Conservation (phyloP, 2,888 invertebrate genomes). For the Aquatica leii region DNA sequence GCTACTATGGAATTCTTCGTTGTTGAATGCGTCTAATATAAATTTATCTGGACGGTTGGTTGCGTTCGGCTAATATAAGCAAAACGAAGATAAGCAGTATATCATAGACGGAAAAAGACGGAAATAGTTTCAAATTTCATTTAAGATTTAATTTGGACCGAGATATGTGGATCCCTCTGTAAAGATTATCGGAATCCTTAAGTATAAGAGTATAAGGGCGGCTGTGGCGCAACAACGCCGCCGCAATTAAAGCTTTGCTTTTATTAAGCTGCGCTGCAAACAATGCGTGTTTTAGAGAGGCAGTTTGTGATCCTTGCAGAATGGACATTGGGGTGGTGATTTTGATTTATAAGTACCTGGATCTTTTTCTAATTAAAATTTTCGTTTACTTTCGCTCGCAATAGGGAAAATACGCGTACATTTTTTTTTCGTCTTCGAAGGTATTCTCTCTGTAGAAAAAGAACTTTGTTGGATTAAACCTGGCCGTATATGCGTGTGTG, state of each 20-base stretch:
- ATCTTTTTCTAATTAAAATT: constrained; percentile 59
- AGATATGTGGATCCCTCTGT: constrained; percentile 57
- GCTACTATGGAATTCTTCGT: neutral
- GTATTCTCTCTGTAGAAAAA: too few species aligned
- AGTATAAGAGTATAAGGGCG: constrained; percentile 42
- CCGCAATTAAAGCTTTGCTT: constrained; percentile 58
- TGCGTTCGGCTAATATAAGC: constrained; percentile 37
- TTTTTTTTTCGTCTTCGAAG: constrained; percentile 24
- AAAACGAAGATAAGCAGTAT: constrained; percentile 42
- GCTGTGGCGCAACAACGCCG: constrained; percentile 43
- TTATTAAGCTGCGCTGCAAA: constrained; percentile 58
- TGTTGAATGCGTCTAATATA: neutral
- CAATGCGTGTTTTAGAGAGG: constrained; percentile 55
- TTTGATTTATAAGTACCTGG: constrained; percentile 58
- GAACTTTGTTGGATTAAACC: constrained; percentile 4
- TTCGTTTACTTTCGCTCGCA: constrained; percentile 46
- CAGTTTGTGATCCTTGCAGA: constrained; percentile 52
- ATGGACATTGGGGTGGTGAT: constrained; percentile 52
- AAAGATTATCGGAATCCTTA: constrained; percentile 48
- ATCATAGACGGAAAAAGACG: constrained; percentile 48
- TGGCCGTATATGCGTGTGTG: constrained; percentile 13
- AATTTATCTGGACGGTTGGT: too few species aligned
- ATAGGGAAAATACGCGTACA: constrained; percentile 22
- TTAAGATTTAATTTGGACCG: constrained; percentile 61
- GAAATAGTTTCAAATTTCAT: constrained; percentile 61